Percentiles rank a stretch among this genome's conserved stretches.
phyloP scores from a whole-genome alignment of 2,113 vertebrate genomes.

The Hystrix cristata region DNA sequence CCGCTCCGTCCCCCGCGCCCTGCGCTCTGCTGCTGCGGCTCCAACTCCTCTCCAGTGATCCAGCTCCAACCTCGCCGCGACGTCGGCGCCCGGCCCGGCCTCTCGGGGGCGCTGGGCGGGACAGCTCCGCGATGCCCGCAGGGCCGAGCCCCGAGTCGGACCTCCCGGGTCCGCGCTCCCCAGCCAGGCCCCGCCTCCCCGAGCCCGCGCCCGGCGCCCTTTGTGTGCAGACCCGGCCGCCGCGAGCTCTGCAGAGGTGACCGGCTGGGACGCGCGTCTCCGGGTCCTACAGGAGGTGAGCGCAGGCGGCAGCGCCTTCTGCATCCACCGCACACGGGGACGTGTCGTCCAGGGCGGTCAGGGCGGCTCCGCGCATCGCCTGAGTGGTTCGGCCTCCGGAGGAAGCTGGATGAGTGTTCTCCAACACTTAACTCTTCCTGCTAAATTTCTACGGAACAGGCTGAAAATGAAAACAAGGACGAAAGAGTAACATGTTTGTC shows the following conservation, averaged over 20 bases:
- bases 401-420: not conserved
- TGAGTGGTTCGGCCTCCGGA: not conserved
- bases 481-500: not conserved
- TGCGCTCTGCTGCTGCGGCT: slow-evolving; percentile 39
- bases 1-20: not conserved
- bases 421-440: not conserved
- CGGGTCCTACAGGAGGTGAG: not conserved
- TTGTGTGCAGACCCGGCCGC: slow-evolving; percentile 64
- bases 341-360: not conserved
- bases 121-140: not conserved
- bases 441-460: not conserved
- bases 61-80: slow-evolving; percentile 69
- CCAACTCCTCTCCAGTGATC: slow-evolving; percentile 72
- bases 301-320: not conserved
- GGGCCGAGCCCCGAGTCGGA: slow-evolving; percentile 41
- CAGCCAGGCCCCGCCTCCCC: not conserved
- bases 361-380: not conserved
- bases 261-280: not conserved
- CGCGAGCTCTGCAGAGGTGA: not conserved
- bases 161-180: not conserved
- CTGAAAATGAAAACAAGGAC: not conserved
- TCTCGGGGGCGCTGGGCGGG: not conserved
- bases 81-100: slow-evolving; percentile 59
- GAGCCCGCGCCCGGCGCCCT: not conserved
- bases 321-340: not conserved